Conservation (phyloP, 2,113 vertebrate genomes). For the Dascyllus trimaculatus region DNA sequence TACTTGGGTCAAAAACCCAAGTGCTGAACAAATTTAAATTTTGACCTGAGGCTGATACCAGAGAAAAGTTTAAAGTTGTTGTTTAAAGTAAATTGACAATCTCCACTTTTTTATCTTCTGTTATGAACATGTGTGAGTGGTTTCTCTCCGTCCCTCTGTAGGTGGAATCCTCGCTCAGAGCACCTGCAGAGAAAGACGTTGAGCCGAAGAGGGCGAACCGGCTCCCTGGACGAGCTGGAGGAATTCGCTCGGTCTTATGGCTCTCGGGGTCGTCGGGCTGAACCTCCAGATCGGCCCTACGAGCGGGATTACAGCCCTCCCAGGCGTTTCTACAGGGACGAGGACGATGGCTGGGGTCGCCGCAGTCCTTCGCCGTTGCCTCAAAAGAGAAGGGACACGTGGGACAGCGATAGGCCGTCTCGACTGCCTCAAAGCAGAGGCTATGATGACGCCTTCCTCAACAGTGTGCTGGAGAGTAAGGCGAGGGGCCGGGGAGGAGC, state of each 20-base stretch:
- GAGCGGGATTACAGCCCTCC: constrained; percentile 83
- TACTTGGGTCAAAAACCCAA: too few relatives aligned
- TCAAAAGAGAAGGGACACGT: constrained; percentile 87
- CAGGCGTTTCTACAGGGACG: constrained; percentile 62
- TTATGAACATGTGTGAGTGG: neutral
- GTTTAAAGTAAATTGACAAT: too few relatives aligned
- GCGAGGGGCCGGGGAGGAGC: constrained; percentile 75
- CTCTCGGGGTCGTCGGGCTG: constrained; percentile 80
- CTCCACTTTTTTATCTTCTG: neutral
- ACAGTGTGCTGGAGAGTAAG: constrained; percentile 88
- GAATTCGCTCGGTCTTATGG: constrained; percentile 90
- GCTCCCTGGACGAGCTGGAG: constrained; percentile 95
- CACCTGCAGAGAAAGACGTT: constrained; percentile 92
- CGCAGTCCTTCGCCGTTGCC: constrained; percentile 86
- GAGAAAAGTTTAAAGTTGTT: too few relatives aligned
- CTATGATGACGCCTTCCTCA: constrained; percentile 90
- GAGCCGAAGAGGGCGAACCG: constrained; percentile 87
- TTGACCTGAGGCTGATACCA: too few relatives aligned
- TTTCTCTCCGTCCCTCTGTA: constrained; percentile 62
- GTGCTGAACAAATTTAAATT: too few relatives aligned
- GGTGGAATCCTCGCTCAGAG: constrained; percentile 92
- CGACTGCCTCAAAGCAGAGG: constrained; percentile 75
- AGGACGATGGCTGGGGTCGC: constrained; percentile 82
- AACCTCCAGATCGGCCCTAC: constrained; percentile 64
- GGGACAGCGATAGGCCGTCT: constrained; percentile 84